phyloP scores from a whole-genome alignment of 2,113 vertebrate species.

The Oenanthe oenanthe region DNA sequence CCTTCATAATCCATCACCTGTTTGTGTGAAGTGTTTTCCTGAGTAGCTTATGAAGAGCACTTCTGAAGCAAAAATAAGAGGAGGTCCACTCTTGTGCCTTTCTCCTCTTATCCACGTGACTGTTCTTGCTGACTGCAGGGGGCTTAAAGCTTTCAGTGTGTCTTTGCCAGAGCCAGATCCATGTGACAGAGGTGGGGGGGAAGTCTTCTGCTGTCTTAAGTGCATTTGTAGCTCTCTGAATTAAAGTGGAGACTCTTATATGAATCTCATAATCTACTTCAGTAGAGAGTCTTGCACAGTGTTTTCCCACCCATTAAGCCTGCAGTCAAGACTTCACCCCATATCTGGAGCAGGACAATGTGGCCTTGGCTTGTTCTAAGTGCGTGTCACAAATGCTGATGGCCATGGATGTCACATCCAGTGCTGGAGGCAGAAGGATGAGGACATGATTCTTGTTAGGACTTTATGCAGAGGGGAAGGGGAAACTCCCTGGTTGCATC shows the following conservation, averaged over 20 bases:
- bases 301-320: neutral
- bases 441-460: neutral
- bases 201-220: neutral
- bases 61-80: neutral
- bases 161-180: neutral
- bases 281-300: neutral
- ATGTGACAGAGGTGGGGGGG: fast-evolving
- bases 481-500: neutral
- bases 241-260: neutral
- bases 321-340: neutral
- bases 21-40: neutral
- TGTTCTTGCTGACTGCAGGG: neutral
- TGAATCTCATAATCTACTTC: neutral
- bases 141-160: neutral
- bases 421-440: fast-evolving
- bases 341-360: fast-evolving
- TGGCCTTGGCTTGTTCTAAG: neutral
- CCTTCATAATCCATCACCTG: neutral
- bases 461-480: neutral
- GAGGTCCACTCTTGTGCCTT: neutral
- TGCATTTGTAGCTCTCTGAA: neutral
- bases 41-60: neutral
- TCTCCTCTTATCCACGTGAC: neutral
- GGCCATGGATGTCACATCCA: neutral
- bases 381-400: neutral